Base-by-base conservation (phyloP, 1,140 invertebrate genomes). In the Drosophila miranda region DNA sequence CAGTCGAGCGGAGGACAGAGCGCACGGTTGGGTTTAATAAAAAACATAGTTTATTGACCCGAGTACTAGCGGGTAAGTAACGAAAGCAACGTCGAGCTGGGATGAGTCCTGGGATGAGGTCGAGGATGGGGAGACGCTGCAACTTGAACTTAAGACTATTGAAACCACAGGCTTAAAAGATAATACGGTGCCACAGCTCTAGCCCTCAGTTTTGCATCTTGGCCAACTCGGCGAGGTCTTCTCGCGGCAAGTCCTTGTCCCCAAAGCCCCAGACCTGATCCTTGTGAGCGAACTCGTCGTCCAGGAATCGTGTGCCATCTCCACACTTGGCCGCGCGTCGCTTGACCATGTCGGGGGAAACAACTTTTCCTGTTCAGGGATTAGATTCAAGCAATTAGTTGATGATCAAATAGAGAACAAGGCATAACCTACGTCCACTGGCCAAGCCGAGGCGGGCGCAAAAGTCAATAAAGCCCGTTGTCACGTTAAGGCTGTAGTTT, bases 361-460 rank as follows among this genome's bases (percentile, higher is more conserved):
- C 95, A 1, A 91, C 93, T 91, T 95, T 93, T 44, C 93, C 93
- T 93, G 78, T 64, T 30, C 7, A 50, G 0, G 2, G 13, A 38
- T 7, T 34, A 30, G 0, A 9, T 38, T 38, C 3, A 6, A 1
- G 0, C 9, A 4, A n/a, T 64, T 8, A 56, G 48, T 30, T 14
- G 0, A 0, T 9, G 0, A 42, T 41, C 9, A 14, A 8, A 6
- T 0, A 2, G 5, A 2, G 4, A 34, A 16, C 8, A 6, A 3
- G 6, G 0, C 6, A 8, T 0, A 14, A 93, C 92, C 93, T 93
- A 90, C 95, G 91, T 90, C 94, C 95, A 75, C 94, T 96, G 8
- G 95, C 95, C 94, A 95, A 95, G 19, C 95, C 95, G 11, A 96
- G 81, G 57, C 92, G 92, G 0, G 94, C 94, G 58, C 95, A 96